Base-by-base conservation (phyloP, 2,888 invertebrate genomes). In the Dynastes tityus region DNA sequence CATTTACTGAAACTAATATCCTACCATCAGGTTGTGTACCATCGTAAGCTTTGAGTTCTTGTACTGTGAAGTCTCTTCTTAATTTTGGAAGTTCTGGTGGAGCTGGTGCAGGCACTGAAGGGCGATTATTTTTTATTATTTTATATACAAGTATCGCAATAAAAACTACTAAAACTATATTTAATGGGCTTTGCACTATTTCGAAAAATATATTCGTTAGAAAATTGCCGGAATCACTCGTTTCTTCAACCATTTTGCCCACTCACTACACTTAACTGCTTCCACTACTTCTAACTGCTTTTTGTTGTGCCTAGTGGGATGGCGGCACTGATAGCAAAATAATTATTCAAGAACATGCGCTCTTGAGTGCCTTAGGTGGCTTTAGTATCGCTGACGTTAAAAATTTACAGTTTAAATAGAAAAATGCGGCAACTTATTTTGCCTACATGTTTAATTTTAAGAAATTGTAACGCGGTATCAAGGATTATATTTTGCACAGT, bases 1-100 rank as follows among this genome's bases (percentile, higher is more conserved):
- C 97, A 89, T 98, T 98, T 75, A 98, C 96, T 8, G 97, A 98
- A 63, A 99, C 93, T 82, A 98, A 90, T 80, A 98, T 94, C 82
- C 98, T 91, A 37, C 97, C 97, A 86, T 98, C 97, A 45, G 93
- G 90, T 85, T 94, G 95, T 77, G 90, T 95, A 4, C 98, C 98
- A 88, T 98, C 96, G 88, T 93, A 98, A 83, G 94, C 92, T 83
- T 93, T 93, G 82, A 99, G 90, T 88, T 99, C 97, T 83, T 95
- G 92, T 61, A 96, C 90, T 2, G 96, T 97, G 90, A 98, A 97
- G 88, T 99, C 98, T 84, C 96, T 94, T 84, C 96, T 94, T 86
- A 98, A 87, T 89, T 95, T 96, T 11, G 97, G 96, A 82, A 98
- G 87, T 84, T 91, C 90, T 11, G 93, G 93, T 84, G 91, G 91